phyloP scores from a whole-genome alignment of 1,140 invertebrate genomes.

The Drosophila subobscura region DNA sequence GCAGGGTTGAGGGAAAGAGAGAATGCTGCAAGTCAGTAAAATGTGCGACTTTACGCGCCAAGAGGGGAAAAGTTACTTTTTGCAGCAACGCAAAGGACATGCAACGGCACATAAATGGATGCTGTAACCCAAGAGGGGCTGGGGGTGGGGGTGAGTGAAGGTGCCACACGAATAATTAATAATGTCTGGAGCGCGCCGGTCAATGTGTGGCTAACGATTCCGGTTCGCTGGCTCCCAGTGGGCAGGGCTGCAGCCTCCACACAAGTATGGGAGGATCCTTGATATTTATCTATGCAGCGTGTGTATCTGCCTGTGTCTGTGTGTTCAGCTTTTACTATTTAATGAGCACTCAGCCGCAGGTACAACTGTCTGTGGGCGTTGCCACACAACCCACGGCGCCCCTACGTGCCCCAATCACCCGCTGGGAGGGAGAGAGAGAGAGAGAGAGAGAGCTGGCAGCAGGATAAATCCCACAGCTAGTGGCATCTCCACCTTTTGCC shows the following conservation, averaged over 20 bases:
- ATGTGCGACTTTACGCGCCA: no score
- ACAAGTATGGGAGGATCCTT: neutral
- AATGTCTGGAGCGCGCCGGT: conserved; percentile 49
- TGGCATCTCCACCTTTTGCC: no score
- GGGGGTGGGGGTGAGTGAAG: no score
- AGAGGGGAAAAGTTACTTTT: no score
- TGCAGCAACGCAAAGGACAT: no score
- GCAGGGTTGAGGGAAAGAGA: no score
- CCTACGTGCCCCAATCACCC: conserved; percentile 39
- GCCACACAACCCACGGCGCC: conserved; percentile 13
- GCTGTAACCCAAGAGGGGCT: neutral
- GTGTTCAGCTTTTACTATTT: conserved; percentile 61
- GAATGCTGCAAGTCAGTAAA: no score
- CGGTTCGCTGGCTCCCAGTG: conserved; percentile 14
- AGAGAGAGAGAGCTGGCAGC: neutral
- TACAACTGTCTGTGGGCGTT: conserved; percentile 24
- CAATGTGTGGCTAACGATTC: conserved; percentile 60
- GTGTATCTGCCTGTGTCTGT: neutral
- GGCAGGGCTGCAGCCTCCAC: conserved; percentile 23
- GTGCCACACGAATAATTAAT: conserved; percentile 64
- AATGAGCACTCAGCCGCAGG: conserved; percentile 66
- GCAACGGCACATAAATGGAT: no score
- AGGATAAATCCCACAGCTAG: no score
- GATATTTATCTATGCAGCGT: conserved; percentile 16
- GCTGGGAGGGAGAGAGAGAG: neutral